Percentiles rank a stretch among this genome's conserved stretches.
phyloP scores from a whole-genome alignment of 2,797 vertebrate genomes.

The Myripristis murdjan region DNA sequence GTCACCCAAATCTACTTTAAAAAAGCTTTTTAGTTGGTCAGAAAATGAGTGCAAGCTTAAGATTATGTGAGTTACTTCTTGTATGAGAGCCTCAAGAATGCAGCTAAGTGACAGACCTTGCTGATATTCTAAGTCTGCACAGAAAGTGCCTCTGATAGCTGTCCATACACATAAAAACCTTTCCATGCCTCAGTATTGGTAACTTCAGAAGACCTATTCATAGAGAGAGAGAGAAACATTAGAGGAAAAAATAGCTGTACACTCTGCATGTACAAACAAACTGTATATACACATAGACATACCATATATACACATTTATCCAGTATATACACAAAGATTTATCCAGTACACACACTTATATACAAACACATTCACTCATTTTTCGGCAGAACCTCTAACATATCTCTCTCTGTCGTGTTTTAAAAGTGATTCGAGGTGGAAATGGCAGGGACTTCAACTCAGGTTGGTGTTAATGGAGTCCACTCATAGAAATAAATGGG shows the following conservation, averaged over 20 bases:
- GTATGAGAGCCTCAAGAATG: conserved; percentile 76
- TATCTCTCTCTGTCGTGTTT: conserved; percentile 79
- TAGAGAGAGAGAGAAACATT: conserved; percentile 84
- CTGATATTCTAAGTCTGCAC: conserved; percentile 78
- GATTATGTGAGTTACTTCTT: conserved; percentile 72
- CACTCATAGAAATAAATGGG: conserved; percentile 71
- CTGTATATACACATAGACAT: conserved; percentile 85
- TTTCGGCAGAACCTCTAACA: conserved; percentile 83
- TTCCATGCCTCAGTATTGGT: conserved; percentile 75
- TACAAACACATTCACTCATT: conserved; percentile 86
- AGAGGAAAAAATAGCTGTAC: conserved; percentile 86
- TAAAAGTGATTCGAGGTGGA: conserved; percentile 69
- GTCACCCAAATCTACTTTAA: conserved; percentile 85
- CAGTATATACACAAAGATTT: conserved; percentile 86
- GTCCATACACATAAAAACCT: conserved; percentile 75
- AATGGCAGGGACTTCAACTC: conserved; percentile 69
- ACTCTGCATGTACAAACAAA: conserved; percentile 88
- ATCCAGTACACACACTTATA: conserved; percentile 80
- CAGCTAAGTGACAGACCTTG: conserved; percentile 80
- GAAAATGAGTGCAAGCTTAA: conserved; percentile 87
- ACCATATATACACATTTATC: conserved; percentile 85
- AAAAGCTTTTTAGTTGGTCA: conserved; percentile 85
- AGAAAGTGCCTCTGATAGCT: conserved; percentile 80
- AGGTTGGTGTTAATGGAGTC: conserved; percentile 74
- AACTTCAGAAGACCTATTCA: conserved; percentile 76